A percentile compares a stretch with the other conserved stretches of the same genome.
Evolutionary conservation across 1,140 invertebrate genomes (phyloP).

Genomic region (Archivesica marissinica): DNA sequence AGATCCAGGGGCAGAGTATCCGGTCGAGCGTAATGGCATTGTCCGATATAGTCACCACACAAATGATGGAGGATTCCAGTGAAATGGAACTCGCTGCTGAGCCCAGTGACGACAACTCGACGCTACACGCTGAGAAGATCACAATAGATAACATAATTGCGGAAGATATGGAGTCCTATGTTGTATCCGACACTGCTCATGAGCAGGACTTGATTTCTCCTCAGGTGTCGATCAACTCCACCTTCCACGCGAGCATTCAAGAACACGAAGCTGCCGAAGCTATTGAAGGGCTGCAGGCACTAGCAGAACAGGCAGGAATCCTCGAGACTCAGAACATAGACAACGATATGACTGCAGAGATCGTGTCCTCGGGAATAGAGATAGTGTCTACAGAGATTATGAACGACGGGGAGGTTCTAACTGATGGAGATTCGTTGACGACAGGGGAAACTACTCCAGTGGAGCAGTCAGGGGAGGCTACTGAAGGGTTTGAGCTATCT

Average conservation of each 20-base stretch:
- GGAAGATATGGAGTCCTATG: slow-evolving; percentile 54
- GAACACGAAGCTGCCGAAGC: slow-evolving; percentile 80
- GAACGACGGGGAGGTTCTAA: slow-evolving; percentile 55
- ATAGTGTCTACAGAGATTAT: slow-evolving; percentile 44
- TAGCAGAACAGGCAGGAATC: slow-evolving; percentile 76
- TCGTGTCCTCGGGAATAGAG: slow-evolving; percentile 51
- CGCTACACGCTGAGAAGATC: slow-evolving; percentile 59
- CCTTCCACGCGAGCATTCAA: slow-evolving; percentile 2
- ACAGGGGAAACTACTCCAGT: slow-evolving; percentile 33
- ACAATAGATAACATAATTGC: slow-evolving; percentile 55
- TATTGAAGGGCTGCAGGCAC: slow-evolving; percentile 80
- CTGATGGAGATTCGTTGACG: neutral
- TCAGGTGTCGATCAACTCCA: neutral
- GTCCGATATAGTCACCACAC: slow-evolving; percentile 72
- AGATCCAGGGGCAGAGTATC: slow-evolving; percentile 16
- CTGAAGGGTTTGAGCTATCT: slow-evolving; percentile 73
- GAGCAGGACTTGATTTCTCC: neutral
- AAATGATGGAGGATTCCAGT: slow-evolving; percentile 60
- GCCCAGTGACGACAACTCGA: slow-evolving; percentile 37
- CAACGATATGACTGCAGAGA: slow-evolving; percentile 65
- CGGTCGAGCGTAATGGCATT: slow-evolving; percentile 68
- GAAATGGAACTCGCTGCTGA: slow-evolving; percentile 67
- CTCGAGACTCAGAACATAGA: slow-evolving; percentile 62
- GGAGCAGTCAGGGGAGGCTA: slow-evolving; percentile 17
- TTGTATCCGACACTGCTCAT: neutral